Base-by-base conservation (phyloP, 2,888 invertebrate genomes). In the Thyatira batis region DNA sequence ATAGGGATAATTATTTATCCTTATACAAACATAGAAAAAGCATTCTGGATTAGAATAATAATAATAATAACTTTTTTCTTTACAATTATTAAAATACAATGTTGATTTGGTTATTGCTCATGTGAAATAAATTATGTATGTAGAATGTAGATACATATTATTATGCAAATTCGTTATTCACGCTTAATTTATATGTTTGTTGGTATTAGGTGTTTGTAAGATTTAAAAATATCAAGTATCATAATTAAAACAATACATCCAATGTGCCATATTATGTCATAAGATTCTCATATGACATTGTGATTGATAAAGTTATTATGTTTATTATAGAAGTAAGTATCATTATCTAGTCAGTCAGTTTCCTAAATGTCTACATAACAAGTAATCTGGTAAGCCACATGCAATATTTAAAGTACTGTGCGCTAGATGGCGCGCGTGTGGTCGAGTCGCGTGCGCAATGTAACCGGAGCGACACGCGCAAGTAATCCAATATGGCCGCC, bases 401-500 rank as follows among this genome's bases (percentile, higher is more conserved):
- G 73, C 69, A 73, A 75, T 80, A 76, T 74, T 75, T 72, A 71
- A 76, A 73, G 72, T 76, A 60, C 64, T 63, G 65, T 64, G 66
- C 77, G 69, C 77, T 87, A 89, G 89, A 90, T 88, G 88, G 84
- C 89, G 89, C 83, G 89, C 84, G 91, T 89, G 92, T 90, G 91
- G 90, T 86, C 90, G 78, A 80, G 88, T 87, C 90, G 89, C 91
- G 91, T 89, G 91, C 91, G 89, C 89, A 82, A 68, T 75, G 86
- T 82, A 89, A 90, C 89, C 89, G 84, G 85, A 90, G 87, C 85
- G 89, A 89, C 90, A 87, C 87, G 89, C 87, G 85, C 85, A 84
- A 81, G 91, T 91, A 92, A 92, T 86, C 80, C 86, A 89, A 91
- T 90, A 91, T 87, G 88, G 87, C 88, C 81, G 87, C 72, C 79